Conservation (phyloP, 53 echinoderm and acorn worm genomes). For the Luidia sarsii region DNA sequence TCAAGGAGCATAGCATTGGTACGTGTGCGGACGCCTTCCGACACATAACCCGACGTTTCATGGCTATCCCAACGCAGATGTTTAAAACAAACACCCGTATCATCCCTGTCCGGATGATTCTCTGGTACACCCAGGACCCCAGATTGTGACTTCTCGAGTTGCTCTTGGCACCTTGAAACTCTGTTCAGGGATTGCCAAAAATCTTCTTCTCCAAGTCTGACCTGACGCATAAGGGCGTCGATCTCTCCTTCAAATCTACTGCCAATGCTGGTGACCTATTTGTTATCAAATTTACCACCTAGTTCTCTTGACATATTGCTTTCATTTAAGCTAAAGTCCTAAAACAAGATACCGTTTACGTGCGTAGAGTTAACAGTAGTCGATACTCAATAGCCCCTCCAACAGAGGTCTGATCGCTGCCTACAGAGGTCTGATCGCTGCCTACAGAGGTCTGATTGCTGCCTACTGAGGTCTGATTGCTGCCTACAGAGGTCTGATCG, state of each 20-base stretch:
- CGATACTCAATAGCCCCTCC: neutral
- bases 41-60: neutral
- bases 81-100: slow-evolving; percentile 5
- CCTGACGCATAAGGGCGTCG: neutral
- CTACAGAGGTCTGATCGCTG: no score
- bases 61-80: neutral
- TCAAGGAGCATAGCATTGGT: neutral
- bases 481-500: no score
- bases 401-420: no score
- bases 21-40: neutral
- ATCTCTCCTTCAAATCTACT: neutral
- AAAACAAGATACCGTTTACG: no score
- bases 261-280: neutral
- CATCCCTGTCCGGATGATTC: neutral
- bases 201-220: neutral
- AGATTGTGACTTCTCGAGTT: neutral
- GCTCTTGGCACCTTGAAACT: slow-evolving; percentile 2
- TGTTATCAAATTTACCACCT: neutral
- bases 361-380: neutral
- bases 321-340: no score
- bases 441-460: no score
- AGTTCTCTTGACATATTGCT: neutral
- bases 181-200: neutral
- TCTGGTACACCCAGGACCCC: no score
- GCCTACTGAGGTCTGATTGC: no score